Base-by-base conservation (phyloP, 1,140 invertebrate genomes). In the Bombus waltoni region DNA sequence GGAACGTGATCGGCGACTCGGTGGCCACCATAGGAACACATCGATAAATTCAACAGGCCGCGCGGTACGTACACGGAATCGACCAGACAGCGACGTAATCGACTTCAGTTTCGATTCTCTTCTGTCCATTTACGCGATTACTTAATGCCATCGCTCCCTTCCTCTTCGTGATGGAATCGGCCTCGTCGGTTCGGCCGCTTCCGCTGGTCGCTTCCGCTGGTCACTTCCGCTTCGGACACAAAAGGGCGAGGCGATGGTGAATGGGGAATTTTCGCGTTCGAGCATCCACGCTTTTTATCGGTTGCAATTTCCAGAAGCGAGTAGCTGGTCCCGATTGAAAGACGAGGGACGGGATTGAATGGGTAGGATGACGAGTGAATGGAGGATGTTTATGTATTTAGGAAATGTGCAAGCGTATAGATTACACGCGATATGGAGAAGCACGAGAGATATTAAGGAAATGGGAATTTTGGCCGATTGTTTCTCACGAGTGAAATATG, bases 51-150 rank as follows among this genome's bases (percentile, higher is more conserved):
- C 44, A 53, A 53, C 18, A 53, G 47, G 47, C 18, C 6, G 18
- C 18, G 62, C 42, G 25, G 18, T 32, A 47, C 76, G 76, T 44
- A 32, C 11, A 28, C 25, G 47, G 47, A 76, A 76, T 53, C 32
- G 73, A 25, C 10, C 73, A 6, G 42, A 28, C 28, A 35, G 47
- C 42, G 65, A 28, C 44, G 44, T 35, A 22, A 70, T 68, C 42
- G 32, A 38, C n/a, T 32, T 13, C 38, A 59, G 59, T 78, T 65
- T 65, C 40, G 38, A 78, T 79, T 79, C 68, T 78, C 76, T 35
- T 65, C 10, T 40, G 59, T 66, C 59, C 28, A 68, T 79, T 78
- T 77, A 3, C 35, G 28, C 57, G 28, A 77, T 59, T 77, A 62
- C 38, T 38, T 32, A 77, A 62, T 42, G 28, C 25, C 28, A 15